These are phyloP conservation scores for Mechanitis mazaeus DNA, from an alignment of 2,888 invertebrate genomes.

Conservation along the genomic window DNA sequence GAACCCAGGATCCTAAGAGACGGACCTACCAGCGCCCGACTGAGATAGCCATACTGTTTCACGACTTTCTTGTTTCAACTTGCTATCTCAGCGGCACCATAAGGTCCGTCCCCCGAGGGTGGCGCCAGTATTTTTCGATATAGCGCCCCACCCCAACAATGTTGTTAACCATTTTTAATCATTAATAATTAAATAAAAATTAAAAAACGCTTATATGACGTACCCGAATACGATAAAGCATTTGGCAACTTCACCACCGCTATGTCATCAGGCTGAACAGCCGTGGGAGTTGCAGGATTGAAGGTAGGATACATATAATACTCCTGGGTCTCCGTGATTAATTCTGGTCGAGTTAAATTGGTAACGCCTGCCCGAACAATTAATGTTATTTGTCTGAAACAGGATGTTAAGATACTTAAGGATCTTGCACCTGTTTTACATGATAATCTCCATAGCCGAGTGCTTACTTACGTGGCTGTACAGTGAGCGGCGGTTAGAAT, in stretches of 20 bases:
- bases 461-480: slow-evolving; percentile 49
- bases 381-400: slow-evolving; percentile 43
- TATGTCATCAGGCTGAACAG: slow-evolving; percentile 60
- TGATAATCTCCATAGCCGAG: background rate
- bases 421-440: background rate
- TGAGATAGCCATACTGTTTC: too few species aligned
- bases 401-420: background rate
- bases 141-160: too few species aligned
- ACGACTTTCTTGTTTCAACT: too few species aligned
- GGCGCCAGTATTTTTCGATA: too few species aligned
- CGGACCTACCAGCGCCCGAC: too few species aligned
- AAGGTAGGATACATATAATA: slow-evolving; percentile 58
- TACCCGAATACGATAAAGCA: slow-evolving; percentile 45
- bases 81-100: too few species aligned
- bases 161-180: too few species aligned
- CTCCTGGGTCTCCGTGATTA: slow-evolving; percentile 45
- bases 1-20: too few species aligned
- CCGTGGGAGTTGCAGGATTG: slow-evolving; percentile 33
- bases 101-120: too few species aligned
- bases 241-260: slow-evolving; percentile 42
- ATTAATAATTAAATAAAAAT: too few species aligned
- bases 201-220: slow-evolving; percentile 23
- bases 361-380: slow-evolving; percentile 56
- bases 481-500: slow-evolving; percentile 61
- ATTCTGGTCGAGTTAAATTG: slow-evolving; percentile 42